Percentiles rank a stretch among this genome's conserved stretches.
Conservation (phyloP, 2,113 vertebrate genomes). For the Hypocryptadius cinnamomeus region DNA sequence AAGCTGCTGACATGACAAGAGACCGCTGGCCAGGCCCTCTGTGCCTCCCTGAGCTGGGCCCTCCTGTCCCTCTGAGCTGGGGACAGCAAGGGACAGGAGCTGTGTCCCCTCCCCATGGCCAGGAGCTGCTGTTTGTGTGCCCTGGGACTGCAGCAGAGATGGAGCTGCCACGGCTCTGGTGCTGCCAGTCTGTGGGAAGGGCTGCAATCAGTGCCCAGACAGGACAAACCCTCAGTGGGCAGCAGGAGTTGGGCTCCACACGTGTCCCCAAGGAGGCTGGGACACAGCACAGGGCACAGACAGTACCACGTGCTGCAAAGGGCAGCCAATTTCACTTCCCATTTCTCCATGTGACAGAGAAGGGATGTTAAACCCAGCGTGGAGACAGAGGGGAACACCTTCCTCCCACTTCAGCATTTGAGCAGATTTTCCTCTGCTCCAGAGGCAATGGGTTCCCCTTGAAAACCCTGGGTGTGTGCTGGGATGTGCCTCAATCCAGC, state of each 20-base stretch:
- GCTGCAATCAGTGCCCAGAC: background rate
- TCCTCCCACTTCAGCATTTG: background rate
- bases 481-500: background rate
- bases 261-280: background rate
- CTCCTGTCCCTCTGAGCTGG: background rate
- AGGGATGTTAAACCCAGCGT: background rate
- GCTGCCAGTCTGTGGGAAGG: background rate
- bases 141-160: background rate
- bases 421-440: background rate
- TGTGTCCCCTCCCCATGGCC: background rate
- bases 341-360: background rate
- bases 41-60: background rate
- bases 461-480: background rate
- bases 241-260: background rate
- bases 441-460: background rate
- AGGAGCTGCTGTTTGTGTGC: background rate
- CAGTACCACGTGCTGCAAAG: background rate
- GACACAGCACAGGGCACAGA: background rate
- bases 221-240: accelerated
- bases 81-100: background rate
- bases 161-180: background rate
- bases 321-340: background rate
- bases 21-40: background rate
- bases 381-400: background rate
- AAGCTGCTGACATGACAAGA: background rate